Percentiles rank a stretch among this genome's conserved stretches.
phyloP scores from a whole-genome alignment of 2,888 invertebrate species.

The Phania funesta region DNA sequence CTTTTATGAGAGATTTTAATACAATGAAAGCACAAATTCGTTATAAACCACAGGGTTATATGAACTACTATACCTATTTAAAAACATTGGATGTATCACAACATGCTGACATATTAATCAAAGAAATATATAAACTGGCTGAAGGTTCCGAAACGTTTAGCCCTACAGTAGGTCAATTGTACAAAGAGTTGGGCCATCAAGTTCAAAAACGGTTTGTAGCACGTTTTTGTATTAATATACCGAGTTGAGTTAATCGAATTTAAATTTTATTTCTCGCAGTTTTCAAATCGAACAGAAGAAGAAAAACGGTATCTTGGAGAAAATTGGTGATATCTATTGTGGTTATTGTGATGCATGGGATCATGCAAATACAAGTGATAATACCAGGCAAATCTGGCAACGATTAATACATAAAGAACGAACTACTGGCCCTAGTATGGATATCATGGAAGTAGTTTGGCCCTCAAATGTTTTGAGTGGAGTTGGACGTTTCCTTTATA shows the following conservation, averaged over 20 bases:
- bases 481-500: slow-evolving; percentile 92
- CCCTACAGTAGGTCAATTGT: slow-evolving; percentile 84
- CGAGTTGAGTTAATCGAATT: not conserved
- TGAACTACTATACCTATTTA: slow-evolving; percentile 87
- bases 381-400: slow-evolving; percentile 89
- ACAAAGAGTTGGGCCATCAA: slow-evolving; percentile 85
- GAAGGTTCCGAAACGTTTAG: slow-evolving; percentile 91
- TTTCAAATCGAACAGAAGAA: slow-evolving; percentile 86
- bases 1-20: slow-evolving; percentile 86
- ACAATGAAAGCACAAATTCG: slow-evolving; percentile 84
- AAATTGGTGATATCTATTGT: slow-evolving; percentile 83
- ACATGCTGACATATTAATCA: slow-evolving; percentile 84
- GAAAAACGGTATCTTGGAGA: slow-evolving; percentile 84
- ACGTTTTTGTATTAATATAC: not conserved
- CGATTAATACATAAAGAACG: slow-evolving; percentile 82
- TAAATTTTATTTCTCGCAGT: slow-evolving; percentile 74
- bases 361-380: slow-evolving; percentile 79
- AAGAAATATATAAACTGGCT: slow-evolving; percentile 86
- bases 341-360: slow-evolving; percentile 86
- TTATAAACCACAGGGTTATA: slow-evolving; percentile 81
- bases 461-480: slow-evolving; percentile 83
- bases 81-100: slow-evolving; percentile 83
- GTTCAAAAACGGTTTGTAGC: slow-evolving; percentile 82
- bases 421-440: slow-evolving; percentile 83
- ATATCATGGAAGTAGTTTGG: slow-evolving; percentile 84